phyloP scores from a whole-genome alignment of 2,888 invertebrate species.

The Sepiola atlantica region DNA sequence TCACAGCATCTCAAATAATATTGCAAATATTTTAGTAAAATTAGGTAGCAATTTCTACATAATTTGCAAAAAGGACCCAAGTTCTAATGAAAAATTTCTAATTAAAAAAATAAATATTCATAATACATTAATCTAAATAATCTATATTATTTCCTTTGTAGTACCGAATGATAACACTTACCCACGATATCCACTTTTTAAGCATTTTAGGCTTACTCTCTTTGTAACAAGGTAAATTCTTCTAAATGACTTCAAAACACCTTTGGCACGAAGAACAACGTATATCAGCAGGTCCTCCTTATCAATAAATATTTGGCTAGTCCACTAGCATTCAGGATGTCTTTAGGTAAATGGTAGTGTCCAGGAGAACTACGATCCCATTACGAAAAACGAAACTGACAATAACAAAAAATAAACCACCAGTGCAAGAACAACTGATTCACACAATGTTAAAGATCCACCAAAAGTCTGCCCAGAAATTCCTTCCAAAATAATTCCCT shows the following conservation, averaged over 20 bases:
- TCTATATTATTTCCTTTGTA: not conserved
- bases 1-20: too few relatives aligned
- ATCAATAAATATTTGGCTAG: conserved; percentile 10
- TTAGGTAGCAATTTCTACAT: too few relatives aligned
- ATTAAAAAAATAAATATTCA: too few relatives aligned
- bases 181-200: conserved; percentile 45
- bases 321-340: conserved; percentile 3
- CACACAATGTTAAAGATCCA: not conserved
- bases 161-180: not conserved
- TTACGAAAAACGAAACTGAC: conserved; percentile 11
- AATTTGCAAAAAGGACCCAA: too few relatives aligned
- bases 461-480: conserved; percentile 14
- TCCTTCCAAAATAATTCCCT: not conserved
- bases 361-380: not conserved
- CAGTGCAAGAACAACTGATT: not conserved
- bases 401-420: not conserved
- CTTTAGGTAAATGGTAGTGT: not conserved
- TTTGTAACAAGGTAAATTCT: not conserved
- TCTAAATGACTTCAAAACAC: not conserved
- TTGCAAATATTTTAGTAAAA: too few relatives aligned
- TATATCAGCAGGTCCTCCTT: not conserved
- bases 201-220: conserved; percentile 16
- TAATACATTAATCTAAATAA: not conserved
- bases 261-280: not conserved
- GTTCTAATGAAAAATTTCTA: too few relatives aligned